These are phyloP conservation scores for Passer montanus DNA, from an alignment of 2,113 vertebrate genomes.

Conservation along the genomic window DNA sequence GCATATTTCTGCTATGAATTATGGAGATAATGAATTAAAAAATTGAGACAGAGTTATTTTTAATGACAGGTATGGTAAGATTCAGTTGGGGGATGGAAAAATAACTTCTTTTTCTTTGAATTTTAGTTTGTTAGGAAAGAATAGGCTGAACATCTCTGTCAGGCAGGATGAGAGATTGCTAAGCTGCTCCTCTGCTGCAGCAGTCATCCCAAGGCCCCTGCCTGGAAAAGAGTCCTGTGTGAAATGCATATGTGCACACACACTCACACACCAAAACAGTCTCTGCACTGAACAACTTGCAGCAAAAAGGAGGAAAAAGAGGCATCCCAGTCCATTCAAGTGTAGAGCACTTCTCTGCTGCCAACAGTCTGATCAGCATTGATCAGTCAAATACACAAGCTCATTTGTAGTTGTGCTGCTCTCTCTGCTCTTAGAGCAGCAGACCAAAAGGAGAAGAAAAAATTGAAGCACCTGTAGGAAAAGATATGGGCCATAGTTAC, in stretches of 20 bases:
- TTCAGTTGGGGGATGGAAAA: slow-evolving; percentile 3
- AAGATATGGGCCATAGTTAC: background rate
- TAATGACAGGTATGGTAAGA: slow-evolving; percentile 24
- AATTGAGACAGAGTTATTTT: slow-evolving; percentile 13
- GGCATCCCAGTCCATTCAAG: background rate
- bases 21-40: slow-evolving; percentile 32
- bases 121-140: background rate
- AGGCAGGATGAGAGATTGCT: background rate
- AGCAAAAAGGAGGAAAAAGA: background rate
- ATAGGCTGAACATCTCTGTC: background rate
- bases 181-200: background rate
- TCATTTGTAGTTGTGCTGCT: background rate
- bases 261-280: background rate
- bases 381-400: background rate
- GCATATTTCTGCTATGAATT: slow-evolving; percentile 4
- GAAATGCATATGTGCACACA: background rate
- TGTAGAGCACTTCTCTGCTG: background rate
- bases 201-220: accelerated
- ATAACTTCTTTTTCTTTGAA: background rate
- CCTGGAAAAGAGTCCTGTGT: background rate
- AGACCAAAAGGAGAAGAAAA: background rate
- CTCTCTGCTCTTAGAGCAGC: background rate
- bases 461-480: background rate
- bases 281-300: background rate
- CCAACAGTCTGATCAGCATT: background rate